These are phyloP conservation scores for Ceyx erithaca DNA, from an alignment of 2,797 vertebrate species.

Conservation along the genomic window DNA sequence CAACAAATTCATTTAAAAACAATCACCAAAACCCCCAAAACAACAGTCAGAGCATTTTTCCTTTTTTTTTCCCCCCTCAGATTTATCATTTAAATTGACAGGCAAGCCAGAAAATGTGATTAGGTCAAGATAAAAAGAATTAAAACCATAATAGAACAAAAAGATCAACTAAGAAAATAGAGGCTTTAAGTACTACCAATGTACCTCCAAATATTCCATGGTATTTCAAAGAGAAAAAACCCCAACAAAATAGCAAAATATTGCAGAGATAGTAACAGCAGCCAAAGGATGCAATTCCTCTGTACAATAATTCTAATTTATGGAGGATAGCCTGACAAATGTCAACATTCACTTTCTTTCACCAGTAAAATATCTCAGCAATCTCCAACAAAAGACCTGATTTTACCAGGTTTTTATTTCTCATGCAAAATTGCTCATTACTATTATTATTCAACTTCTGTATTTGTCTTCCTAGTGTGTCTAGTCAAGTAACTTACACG, in stretches of 20 bases:
- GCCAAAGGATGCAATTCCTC: neutral
- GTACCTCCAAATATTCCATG: neutral
- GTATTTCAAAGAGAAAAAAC: neutral
- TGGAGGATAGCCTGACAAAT: slow-evolving; percentile 46
- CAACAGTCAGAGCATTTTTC: neutral
- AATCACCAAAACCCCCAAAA: neutral
- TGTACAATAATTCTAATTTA: slow-evolving; percentile 10
- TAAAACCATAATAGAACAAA: neutral
- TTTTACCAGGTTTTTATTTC: slow-evolving; percentile 46
- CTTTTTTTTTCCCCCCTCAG: fast-evolving
- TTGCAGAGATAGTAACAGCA: neutral
- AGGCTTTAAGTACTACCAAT: neutral
- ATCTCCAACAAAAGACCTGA: slow-evolving; percentile 44
- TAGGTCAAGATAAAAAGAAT: neutral
- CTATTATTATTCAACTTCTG: slow-evolving; percentile 50
- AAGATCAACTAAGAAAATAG: neutral
- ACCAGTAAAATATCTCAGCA: slow-evolving; percentile 27
- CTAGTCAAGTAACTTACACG: slow-evolving; percentile 34
- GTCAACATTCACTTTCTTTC: neutral
- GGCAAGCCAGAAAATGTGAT: neutral
- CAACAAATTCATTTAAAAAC: neutral
- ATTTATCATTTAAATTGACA: neutral
- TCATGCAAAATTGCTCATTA: slow-evolving; percentile 41
- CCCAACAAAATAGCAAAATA: neutral
- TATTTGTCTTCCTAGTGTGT: slow-evolving; percentile 24